phyloP scores from a whole-genome alignment of 2,888 invertebrate species.

The Ormyrus labotus region DNA sequence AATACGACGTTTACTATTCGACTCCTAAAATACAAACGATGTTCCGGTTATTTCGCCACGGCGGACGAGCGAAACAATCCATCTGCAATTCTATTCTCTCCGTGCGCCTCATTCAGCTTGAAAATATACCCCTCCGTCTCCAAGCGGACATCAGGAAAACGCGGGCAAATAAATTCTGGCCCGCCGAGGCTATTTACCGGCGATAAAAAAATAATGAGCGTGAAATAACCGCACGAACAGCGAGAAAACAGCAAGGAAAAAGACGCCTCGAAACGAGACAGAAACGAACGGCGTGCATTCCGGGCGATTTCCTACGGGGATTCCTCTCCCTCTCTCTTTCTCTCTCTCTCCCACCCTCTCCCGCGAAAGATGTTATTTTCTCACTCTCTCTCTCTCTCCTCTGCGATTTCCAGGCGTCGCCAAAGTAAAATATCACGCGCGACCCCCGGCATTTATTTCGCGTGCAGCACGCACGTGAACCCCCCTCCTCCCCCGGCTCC shows the following conservation, averaged over 20 bases:
- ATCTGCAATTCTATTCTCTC: no score
- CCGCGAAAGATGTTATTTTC: conserved; percentile 13
- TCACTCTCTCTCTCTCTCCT: neutral
- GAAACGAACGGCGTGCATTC: conserved; percentile 25
- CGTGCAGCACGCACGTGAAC: conserved; percentile 27
- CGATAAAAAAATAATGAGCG: conserved; percentile 11
- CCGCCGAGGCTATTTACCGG: conserved; percentile 14
- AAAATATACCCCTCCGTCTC: no score
- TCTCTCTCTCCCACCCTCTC: neutral
- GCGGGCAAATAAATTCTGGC: neutral
- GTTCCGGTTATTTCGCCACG: no score
- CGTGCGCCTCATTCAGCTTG: no score
- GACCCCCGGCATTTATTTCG: conserved; percentile 38
- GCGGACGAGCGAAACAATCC: no score
- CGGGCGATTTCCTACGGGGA: conserved; percentile 45
- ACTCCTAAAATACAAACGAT: no score
- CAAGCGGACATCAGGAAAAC: neutral
- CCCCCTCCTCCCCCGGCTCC: no score
- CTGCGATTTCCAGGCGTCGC: neutral
- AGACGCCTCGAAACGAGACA: conserved; percentile 15
- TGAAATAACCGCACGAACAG: neutral
- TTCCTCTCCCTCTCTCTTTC: conserved; percentile 5
- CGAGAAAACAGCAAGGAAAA: no score
- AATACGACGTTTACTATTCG: no score
- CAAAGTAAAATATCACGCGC: conserved; percentile 43